phyloP scores from a whole-genome alignment of 2,113 vertebrate species.

The Okapia johnstoni region DNA sequence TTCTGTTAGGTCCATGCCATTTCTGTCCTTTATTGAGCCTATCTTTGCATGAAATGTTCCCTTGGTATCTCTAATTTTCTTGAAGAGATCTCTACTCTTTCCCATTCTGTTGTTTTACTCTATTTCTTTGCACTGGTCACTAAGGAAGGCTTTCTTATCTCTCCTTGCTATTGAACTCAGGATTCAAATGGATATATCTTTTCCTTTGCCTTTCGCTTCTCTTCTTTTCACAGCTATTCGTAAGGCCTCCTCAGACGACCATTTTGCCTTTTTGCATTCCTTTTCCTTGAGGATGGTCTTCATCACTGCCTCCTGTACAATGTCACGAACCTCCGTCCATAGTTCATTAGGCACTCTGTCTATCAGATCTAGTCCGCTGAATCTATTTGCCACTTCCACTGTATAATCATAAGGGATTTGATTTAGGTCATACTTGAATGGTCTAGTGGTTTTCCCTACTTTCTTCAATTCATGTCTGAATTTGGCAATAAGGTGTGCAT shows the following conservation, averaged over 20 bases:
- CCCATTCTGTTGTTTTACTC: not conserved
- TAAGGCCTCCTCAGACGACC: not conserved
- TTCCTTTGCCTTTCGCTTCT: not conserved
- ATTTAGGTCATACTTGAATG: not conserved
- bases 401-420: not conserved
- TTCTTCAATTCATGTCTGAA: not conserved
- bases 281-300: not conserved
- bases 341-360: not conserved
- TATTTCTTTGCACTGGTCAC: not conserved
- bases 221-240: not conserved
- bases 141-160: not conserved
- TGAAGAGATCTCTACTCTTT: not conserved
- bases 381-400: not conserved
- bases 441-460: not conserved
- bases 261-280: not conserved
- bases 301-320: not conserved
- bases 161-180: not conserved
- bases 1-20: not conserved
- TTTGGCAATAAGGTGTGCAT: not conserved
- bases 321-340: rapidly evolving
- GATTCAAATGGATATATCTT: not conserved
- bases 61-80: not conserved
- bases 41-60: not conserved
- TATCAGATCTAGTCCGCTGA: not conserved
- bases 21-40: not conserved